Conservation (phyloP, 2,113 vertebrate genomes). For the Sinocyclocheilus grahami region DNA sequence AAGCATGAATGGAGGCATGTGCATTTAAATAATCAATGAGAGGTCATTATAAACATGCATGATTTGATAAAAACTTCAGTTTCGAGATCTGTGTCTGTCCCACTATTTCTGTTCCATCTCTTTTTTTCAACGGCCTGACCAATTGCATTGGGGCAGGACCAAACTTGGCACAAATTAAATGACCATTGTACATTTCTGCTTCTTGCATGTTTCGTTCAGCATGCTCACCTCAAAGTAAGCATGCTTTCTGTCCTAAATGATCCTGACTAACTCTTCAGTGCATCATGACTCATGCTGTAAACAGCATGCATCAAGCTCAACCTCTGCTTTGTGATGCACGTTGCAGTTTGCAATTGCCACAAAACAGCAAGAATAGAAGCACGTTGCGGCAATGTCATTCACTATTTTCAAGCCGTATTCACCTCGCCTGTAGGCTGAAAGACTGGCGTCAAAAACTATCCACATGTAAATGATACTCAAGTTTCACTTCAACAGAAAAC, state of each 20-base stretch:
- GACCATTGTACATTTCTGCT: background rate
- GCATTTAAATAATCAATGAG: no score
- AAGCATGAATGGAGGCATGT: no score
- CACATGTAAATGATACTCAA: slow-evolving; percentile 32
- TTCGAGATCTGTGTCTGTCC: no score
- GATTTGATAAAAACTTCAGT: no score
- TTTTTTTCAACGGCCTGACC: no score
- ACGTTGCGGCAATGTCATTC: background rate
- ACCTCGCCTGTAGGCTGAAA: background rate
- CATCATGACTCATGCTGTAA: background rate
- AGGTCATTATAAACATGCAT: no score
- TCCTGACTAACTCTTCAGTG: background rate
- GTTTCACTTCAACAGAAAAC: background rate
- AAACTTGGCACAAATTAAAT: background rate
- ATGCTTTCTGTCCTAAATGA: background rate
- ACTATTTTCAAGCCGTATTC: background rate
- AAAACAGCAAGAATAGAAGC: background rate
- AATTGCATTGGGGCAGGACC: background rate
- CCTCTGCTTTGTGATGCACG: background rate
- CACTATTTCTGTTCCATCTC: no score
- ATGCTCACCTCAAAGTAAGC: background rate
- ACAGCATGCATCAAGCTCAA: background rate
- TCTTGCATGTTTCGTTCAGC: background rate
- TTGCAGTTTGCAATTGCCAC: background rate
- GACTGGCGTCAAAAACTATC: background rate